Evolutionary conservation across 2,888 invertebrate genomes (phyloP).

Genomic region (Meloe dianella): DNA sequence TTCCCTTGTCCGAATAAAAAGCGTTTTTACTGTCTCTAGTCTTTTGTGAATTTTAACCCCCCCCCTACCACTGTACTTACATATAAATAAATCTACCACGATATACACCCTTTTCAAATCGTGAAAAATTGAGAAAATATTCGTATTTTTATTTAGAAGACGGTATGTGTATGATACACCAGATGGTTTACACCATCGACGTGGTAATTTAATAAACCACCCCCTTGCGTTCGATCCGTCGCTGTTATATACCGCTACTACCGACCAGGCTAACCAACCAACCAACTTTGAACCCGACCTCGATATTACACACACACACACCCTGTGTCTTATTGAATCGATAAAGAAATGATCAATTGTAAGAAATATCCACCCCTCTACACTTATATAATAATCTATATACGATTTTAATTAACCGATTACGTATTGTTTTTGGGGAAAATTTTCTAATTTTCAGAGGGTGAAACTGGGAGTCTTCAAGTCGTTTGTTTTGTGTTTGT

Average conservation of each 20-base stretch:
- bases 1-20: constrained; percentile 62
- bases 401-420: background rate
- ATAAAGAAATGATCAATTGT: constrained; percentile 5
- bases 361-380: background rate
- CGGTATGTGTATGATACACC: background rate
- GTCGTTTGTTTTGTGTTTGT: background rate
- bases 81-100: background rate
- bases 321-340: constrained; percentile 4
- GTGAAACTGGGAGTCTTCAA: background rate
- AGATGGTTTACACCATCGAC: background rate
- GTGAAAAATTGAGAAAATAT: background rate
- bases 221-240: background rate
- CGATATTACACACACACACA: background rate
- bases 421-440: background rate
- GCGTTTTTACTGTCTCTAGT: constrained; percentile 49
- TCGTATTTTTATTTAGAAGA: background rate
- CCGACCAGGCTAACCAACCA: background rate
- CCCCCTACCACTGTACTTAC: background rate
- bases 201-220: constrained; percentile 6
- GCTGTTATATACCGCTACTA: constrained; percentile 1
- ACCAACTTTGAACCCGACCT: background rate
- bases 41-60: constrained; percentile 55
- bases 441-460: too few species aligned
- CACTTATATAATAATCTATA: background rate
- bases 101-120: too few species aligned